Evolutionary conservation across 2,113 vertebrate species (phyloP).

Genomic region (Ceuthmochares aereus): DNA sequence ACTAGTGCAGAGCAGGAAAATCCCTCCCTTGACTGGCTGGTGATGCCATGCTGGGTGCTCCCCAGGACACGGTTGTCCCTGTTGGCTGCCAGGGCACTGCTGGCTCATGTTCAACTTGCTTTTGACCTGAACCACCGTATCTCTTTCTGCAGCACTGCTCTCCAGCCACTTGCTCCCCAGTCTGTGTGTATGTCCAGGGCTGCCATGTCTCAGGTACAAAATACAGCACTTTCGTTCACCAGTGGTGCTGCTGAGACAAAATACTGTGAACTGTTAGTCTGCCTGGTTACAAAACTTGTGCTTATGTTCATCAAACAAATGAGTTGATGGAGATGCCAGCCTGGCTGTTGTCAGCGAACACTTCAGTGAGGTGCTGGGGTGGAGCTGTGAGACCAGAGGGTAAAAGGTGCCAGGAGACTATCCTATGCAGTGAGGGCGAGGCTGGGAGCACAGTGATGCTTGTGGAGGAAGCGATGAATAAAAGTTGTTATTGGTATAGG

Average conservation of each 20-base stretch:
- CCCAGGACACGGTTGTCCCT: too few species aligned
- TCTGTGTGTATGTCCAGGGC: too few species aligned
- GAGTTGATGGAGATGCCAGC: neutral
- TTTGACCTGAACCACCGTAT: too few species aligned
- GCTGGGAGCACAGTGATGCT: neutral
- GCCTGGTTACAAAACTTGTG: neutral
- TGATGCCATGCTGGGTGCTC: too few species aligned
- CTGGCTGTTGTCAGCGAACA: neutral
- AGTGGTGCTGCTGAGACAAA: neutral
- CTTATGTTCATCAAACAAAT: neutral
- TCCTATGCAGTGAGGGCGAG: neutral
- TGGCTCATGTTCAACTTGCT: too few species aligned
- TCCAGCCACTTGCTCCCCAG: too few species aligned
- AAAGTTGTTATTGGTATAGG: slow-evolving; percentile 7
- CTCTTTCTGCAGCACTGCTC: too few species aligned
- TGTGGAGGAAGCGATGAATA: neutral
- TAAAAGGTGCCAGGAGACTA: neutral
- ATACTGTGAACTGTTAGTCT: neutral
- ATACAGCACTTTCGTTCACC: neutral
- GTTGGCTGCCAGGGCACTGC: too few species aligned
- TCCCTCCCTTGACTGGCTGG: too few species aligned
- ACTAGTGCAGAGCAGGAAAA: too few species aligned
- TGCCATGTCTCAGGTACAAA: too few species aligned
- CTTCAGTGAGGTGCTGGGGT: neutral
- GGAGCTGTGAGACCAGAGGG: neutral